phyloP scores from a whole-genome alignment of 2,888 invertebrate species.

The Thelaira solivaga region DNA sequence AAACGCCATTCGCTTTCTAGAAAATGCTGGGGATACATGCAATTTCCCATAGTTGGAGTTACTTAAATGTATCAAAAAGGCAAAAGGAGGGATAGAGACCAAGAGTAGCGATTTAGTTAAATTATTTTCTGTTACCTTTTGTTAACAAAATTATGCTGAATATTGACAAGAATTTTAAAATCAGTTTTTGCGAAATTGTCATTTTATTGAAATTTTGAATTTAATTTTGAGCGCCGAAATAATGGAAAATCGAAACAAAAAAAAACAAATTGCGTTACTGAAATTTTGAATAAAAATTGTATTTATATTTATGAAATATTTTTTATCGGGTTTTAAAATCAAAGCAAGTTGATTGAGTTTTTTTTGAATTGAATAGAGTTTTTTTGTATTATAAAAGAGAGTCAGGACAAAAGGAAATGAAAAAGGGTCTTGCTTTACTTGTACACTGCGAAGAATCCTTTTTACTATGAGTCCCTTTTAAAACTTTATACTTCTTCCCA shows the following conservation, averaged over 20 bases:
- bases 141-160: neutral
- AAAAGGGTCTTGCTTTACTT: too few relatives aligned
- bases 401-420: too few relatives aligned
- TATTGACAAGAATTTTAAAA: neutral
- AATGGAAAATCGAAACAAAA: neutral
- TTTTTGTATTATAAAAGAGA: too few relatives aligned
- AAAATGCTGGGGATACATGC: neutral
- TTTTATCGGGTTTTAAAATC: too few relatives aligned
- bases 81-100: neutral
- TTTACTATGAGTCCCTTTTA: too few relatives aligned
- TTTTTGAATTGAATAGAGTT: too few relatives aligned
- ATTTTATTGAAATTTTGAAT: neutral
- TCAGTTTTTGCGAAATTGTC: neutral
- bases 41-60: neutral
- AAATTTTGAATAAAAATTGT: neutral
- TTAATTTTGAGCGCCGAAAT: neutral
- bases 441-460: too few relatives aligned
- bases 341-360: too few relatives aligned
- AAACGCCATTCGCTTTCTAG: conserved; percentile 37
- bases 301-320: neutral
- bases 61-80: neutral
- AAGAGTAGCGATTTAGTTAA: neutral
- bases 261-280: too few relatives aligned
- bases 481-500: too few relatives aligned
- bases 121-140: neutral